phyloP scores from a whole-genome alignment of 2,888 invertebrate species.

The Agrotis clavis region DNA sequence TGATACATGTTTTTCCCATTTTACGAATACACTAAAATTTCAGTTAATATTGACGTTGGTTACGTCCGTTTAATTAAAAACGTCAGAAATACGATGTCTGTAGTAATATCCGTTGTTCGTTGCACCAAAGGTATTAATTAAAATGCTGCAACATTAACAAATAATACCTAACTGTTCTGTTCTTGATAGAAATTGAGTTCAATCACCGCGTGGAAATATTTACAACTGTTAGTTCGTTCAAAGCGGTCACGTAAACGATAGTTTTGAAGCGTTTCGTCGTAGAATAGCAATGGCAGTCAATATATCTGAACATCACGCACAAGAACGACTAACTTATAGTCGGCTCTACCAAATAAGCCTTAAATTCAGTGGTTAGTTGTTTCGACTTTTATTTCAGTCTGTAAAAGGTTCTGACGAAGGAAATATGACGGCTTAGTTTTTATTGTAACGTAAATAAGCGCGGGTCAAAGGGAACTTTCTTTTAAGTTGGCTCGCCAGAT shows the following conservation, averaged over 20 bases:
- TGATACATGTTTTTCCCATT: not conserved
- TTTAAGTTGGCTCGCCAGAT: slow-evolving; percentile 76
- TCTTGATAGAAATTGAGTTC: slow-evolving; percentile 29
- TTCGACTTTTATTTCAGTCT: slow-evolving; percentile 73
- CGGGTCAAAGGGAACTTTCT: slow-evolving; percentile 70
- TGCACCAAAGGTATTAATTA: not conserved
- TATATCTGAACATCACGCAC: slow-evolving; percentile 52
- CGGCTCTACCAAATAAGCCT: slow-evolving; percentile 56
- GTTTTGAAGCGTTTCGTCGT: slow-evolving; percentile 46
- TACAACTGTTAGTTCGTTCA: slow-evolving; percentile 38
- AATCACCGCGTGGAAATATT: slow-evolving; percentile 24
- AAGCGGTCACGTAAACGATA: slow-evolving; percentile 57
- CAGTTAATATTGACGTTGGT: too few relatives aligned
- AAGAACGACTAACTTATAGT: slow-evolving; percentile 38
- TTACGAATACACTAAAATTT: not conserved
- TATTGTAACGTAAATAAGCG: slow-evolving; percentile 76
- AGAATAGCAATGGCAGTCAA: slow-evolving; percentile 39
- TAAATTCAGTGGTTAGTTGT: slow-evolving; percentile 68
- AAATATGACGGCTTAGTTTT: slow-evolving; percentile 75
- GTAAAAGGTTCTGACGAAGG: slow-evolving; percentile 71
- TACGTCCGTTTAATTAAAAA: not conserved
- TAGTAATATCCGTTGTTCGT: not conserved
- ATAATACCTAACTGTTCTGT: slow-evolving; percentile 4
- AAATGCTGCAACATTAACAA: slow-evolving; percentile 8
- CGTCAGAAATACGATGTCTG: not conserved